Conservation (phyloP, 2,888 invertebrate species). For the Apamea sordens region DNA sequence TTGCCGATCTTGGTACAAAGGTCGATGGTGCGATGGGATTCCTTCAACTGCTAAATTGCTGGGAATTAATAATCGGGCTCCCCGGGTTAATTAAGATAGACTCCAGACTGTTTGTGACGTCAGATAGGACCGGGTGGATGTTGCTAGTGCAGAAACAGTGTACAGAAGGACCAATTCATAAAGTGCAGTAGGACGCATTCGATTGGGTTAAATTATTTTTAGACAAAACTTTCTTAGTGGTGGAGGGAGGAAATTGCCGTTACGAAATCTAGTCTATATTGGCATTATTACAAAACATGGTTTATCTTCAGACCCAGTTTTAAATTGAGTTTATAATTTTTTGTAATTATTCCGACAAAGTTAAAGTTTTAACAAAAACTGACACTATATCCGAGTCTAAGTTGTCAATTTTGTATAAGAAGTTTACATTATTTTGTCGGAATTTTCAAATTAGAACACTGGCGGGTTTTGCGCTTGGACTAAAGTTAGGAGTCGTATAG, state of each 20-base stretch:
- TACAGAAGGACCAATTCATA: conserved; percentile 40
- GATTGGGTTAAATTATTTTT: not conserved
- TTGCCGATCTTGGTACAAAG: conserved; percentile 61
- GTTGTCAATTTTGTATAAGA: not conserved
- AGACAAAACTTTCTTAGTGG: not conserved
- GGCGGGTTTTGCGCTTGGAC: no score
- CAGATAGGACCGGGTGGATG: conserved; percentile 63
- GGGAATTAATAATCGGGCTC: conserved; percentile 80
- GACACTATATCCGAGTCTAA: not conserved
- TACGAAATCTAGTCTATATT: not conserved
- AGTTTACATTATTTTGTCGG: not conserved
- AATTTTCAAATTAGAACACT: no score
- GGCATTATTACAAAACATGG: not conserved
- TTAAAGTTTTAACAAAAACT: not conserved
- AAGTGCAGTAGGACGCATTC: not conserved
- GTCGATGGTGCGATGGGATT: conserved; percentile 66
- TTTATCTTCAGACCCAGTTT: not conserved
- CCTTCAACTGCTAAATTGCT: conserved; percentile 74
- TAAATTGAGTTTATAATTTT: not conserved
- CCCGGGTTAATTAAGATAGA: conserved; percentile 78
- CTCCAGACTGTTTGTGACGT: conserved; percentile 72
- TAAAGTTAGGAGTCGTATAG: not conserved
- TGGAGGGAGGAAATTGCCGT: not conserved
- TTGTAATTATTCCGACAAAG: not conserved
- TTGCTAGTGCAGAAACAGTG: conserved; percentile 25